phyloP scores from a whole-genome alignment of 2,113 vertebrate genomes.

The Procavia capensis region DNA sequence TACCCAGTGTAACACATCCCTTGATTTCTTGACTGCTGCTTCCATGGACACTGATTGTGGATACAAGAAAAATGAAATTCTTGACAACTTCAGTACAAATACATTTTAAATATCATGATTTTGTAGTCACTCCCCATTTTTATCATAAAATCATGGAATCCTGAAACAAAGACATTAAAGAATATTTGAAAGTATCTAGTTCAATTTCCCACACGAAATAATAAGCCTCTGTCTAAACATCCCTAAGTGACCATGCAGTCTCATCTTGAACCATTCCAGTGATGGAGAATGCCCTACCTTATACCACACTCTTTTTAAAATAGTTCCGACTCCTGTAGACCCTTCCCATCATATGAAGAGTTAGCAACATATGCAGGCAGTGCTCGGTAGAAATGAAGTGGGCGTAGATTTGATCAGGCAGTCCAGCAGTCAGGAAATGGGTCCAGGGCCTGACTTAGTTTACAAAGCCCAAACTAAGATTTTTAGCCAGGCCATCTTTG shows the following conservation, averaged over 20 bases:
- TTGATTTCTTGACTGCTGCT: too few species aligned
- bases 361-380: not conserved
- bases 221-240: not conserved
- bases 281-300: not conserved
- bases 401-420: not conserved
- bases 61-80: too few species aligned
- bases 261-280: not conserved
- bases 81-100: too few species aligned
- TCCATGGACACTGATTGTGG: too few species aligned
- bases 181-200: not conserved
- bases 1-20: too few species aligned
- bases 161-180: conserved; percentile 42
- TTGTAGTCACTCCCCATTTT: not conserved
- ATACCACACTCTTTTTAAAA: not conserved
- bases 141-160: not conserved
- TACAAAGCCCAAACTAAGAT: not conserved
- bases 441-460: not conserved
- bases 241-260: not conserved
- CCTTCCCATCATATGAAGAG: not conserved
- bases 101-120: not conserved
- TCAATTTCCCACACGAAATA: conserved; percentile 17
- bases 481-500: not conserved
- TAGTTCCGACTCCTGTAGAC: not conserved
- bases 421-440: not conserved
- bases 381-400: not conserved